Base-by-base conservation (phyloP, 2,797 vertebrate species). In the Gymnoscopelus microlampas region DNA sequence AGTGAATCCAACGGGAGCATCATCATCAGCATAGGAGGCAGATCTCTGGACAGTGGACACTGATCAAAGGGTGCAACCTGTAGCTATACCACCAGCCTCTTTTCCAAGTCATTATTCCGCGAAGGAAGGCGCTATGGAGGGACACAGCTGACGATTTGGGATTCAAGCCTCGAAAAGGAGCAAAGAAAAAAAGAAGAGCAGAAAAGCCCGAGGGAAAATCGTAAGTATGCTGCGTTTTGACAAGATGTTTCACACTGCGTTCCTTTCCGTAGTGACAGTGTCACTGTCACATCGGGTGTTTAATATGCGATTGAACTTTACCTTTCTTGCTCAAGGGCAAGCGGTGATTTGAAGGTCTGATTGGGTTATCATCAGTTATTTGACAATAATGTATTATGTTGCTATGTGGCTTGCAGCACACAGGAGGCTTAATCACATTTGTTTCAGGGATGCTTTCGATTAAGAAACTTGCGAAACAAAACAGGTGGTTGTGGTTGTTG, bases 131-230 rank as follows among this genome's bases (percentile, higher is more conserved):
- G 75, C 82, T 77, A 94, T 94, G 93, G 88, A 91, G 78, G 84
- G 78, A 89, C 90, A 73, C 83, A 94, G 91, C 92, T 94, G 93
- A 94, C 93, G 89, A 75, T 86, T 84, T 74, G 79, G 70, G 82
- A 84, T 87, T 78, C 60, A 61, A 68, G 83, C 74, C 79, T 81
- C 65, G 73, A 77, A 73, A 85, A 88, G 84, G 78, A 90, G 70
- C 84, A 71, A 80, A 57, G 60, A 64, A 63, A 65, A 61, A 67
- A 72, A 72, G 73, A 72, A 66, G 63, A 82, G 73, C 49, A 68
- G 70, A 72, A 81, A 78, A 74, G 68, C 79, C 81, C 73, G 62
- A 12, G 60, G 72, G 78, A 67, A 78, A 84, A 90, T 75, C 76
- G 91, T 92, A 74, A 92, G 92, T 91, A 85, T 67, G 32, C 68